These are phyloP conservation scores for Monoplex corrugatus DNA, from an alignment of 2,888 invertebrate species.

Conservation along the genomic window DNA sequence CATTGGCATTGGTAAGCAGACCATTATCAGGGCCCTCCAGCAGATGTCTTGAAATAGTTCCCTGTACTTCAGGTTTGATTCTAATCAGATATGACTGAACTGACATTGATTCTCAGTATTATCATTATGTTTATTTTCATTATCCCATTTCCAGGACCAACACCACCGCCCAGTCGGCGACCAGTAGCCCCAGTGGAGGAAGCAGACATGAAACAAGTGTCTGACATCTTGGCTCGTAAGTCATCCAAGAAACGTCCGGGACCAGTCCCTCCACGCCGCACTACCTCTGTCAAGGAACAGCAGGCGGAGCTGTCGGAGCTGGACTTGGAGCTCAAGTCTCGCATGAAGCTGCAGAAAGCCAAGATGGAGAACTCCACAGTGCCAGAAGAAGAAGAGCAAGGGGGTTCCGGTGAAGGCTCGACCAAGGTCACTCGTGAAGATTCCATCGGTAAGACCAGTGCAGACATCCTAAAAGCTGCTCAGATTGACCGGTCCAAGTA, in stretches of 20 bases:
- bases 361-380: slow-evolving; percentile 73
- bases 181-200: slow-evolving; percentile 71
- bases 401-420: not conserved
- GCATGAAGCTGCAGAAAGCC: slow-evolving; percentile 76
- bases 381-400: slow-evolving; percentile 62
- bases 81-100: too few species aligned
- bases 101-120: too few species aligned
- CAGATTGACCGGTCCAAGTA: slow-evolving; percentile 76
- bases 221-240: slow-evolving; percentile 71
- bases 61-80: too few species aligned
- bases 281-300: slow-evolving; percentile 88
- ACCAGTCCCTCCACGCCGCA: slow-evolving; percentile 90
- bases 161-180: slow-evolving; percentile 74
- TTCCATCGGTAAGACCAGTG: slow-evolving; percentile 64
- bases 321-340: slow-evolving; percentile 73
- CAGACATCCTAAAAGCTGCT: slow-evolving; percentile 72
- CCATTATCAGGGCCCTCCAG: too few species aligned
- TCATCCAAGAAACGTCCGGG: slow-evolving; percentile 67
- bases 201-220: slow-evolving; percentile 69
- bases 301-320: slow-evolving; percentile 62
- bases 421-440: slow-evolving; percentile 40
- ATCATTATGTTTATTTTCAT: too few species aligned
- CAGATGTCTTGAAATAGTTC: too few species aligned
- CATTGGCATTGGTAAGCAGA: too few species aligned
- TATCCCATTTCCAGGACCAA: slow-evolving; percentile 67